Conservation (phyloP, 1,140 invertebrate genomes). For the Drosophila orosa region DNA sequence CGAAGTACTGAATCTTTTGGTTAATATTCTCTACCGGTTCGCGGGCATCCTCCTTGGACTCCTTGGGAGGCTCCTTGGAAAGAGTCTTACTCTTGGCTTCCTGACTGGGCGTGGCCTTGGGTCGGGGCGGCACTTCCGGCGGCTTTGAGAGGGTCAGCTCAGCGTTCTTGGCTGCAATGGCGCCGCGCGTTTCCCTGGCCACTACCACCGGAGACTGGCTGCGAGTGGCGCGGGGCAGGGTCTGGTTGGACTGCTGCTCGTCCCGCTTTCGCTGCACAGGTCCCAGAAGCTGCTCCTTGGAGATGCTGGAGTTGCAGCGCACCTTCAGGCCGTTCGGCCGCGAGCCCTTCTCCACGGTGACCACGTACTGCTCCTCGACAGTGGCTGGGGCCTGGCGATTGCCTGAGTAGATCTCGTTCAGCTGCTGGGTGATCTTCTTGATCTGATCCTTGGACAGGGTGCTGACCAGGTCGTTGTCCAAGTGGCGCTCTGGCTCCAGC, state of each 20-base stretch:
- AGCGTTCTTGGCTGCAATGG: slow-evolving; percentile 86
- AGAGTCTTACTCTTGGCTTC: slow-evolving; percentile 19
- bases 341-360: slow-evolving; percentile 86
- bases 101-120: slow-evolving; percentile 4
- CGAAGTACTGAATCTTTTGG: slow-evolving; percentile 92
- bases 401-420: slow-evolving; percentile 91
- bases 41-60: slow-evolving; percentile 85
- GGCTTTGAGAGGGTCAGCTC: slow-evolving; percentile 64
- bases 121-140: slow-evolving; percentile 73
- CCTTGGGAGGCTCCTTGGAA: not conserved
- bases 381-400: slow-evolving; percentile 73
- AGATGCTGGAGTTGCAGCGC: slow-evolving; percentile 87
- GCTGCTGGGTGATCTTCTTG: slow-evolving; percentile 91
- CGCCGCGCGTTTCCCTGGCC: slow-evolving; percentile 88
- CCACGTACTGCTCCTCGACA: slow-evolving; percentile 86
- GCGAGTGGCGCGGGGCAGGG: slow-evolving; percentile 78
- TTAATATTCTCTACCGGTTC: slow-evolving; percentile 84
- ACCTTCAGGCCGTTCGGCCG: slow-evolving; percentile 86
- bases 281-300: slow-evolving; percentile 83
- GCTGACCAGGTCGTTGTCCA: slow-evolving; percentile 91
- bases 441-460: slow-evolving; percentile 94
- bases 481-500: slow-evolving; percentile 77
- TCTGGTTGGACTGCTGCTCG: slow-evolving; percentile 53
- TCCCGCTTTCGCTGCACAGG: slow-evolving; percentile 80
- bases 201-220: slow-evolving; percentile 85